phyloP scores from a whole-genome alignment of 2,888 invertebrate species.

The Phytoseiulus persimilis region DNA sequence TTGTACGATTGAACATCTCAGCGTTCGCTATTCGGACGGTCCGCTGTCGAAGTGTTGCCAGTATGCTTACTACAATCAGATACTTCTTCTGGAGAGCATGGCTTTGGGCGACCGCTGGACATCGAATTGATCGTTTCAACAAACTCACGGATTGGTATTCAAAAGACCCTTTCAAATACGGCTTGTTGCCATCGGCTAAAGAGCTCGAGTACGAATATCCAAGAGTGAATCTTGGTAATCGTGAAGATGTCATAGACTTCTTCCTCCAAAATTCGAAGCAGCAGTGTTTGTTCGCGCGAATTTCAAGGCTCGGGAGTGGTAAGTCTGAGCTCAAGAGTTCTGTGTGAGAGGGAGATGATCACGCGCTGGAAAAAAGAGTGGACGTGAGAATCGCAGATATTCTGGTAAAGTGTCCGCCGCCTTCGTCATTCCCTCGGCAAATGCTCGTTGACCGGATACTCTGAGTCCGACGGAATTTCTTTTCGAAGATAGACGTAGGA shows the following conservation, averaged over 20 bases:
- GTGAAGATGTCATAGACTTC: conserved; percentile 7
- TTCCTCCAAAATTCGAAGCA: conserved; percentile 6
- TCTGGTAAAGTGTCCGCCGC: no score
- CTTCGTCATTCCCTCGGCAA: no score
- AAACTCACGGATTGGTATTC: background rate
- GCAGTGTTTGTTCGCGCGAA: background rate
- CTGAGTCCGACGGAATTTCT: no score
- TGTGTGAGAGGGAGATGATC: no score
- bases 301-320: background rate
- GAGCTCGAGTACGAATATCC: conserved; percentile 5
- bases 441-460: no score
- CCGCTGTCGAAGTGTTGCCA: background rate
- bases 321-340: background rate
- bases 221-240: background rate
- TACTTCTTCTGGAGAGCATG: background rate
- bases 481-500: no score
- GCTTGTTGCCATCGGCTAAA: background rate
- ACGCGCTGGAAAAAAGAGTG: no score
- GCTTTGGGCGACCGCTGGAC: background rate
- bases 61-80: background rate
- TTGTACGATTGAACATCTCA: background rate
- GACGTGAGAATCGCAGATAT: no score
- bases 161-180: background rate
- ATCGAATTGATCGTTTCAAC: background rate
- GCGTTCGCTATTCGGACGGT: background rate